phyloP scores from a whole-genome alignment of 2,113 vertebrate species.

The Plecturocebus donacophilus region DNA sequence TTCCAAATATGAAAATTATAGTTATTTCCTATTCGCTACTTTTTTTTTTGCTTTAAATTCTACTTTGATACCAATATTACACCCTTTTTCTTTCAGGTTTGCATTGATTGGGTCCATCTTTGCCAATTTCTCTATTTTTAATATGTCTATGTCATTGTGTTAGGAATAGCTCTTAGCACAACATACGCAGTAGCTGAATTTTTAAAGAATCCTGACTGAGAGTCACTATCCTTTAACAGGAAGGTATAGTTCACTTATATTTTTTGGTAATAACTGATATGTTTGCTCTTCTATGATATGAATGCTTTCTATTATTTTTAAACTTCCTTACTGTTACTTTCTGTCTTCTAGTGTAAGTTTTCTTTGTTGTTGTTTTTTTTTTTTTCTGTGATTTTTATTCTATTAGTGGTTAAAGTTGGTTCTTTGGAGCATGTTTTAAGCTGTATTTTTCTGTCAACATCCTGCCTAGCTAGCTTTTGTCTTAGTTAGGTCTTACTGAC shows the following conservation, averaged over 20 bases:
- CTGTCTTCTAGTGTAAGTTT: not conserved
- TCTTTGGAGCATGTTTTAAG: slow-evolving; percentile 16
- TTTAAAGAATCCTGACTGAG: not conserved
- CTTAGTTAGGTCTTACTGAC: not conserved
- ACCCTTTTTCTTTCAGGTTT: not conserved
- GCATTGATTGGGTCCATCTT: not conserved
- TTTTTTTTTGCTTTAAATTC: slow-evolving; percentile 8
- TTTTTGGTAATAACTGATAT: not conserved
- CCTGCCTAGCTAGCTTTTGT: not conserved
- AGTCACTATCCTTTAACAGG: slow-evolving; percentile 13
- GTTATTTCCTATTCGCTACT: not conserved
- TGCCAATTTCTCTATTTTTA: slow-evolving; percentile 3
- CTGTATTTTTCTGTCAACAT: not conserved
- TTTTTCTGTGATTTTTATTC: not conserved
- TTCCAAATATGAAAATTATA: slow-evolving; percentile 1
- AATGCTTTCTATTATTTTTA: slow-evolving; percentile 42
- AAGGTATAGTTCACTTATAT: not conserved
- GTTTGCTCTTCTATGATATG: not conserved
- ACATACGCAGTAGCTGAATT: not conserved
- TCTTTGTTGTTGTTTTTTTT: slow-evolving; percentile 13
- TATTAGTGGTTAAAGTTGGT: not conserved
- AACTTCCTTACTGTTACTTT: not conserved
- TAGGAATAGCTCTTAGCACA: not conserved
- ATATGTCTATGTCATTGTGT: not conserved
- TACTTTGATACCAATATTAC: not conserved